Conservation (phyloP, 2,888 invertebrate genomes). For the Herminia tarsipennalis region DNA sequence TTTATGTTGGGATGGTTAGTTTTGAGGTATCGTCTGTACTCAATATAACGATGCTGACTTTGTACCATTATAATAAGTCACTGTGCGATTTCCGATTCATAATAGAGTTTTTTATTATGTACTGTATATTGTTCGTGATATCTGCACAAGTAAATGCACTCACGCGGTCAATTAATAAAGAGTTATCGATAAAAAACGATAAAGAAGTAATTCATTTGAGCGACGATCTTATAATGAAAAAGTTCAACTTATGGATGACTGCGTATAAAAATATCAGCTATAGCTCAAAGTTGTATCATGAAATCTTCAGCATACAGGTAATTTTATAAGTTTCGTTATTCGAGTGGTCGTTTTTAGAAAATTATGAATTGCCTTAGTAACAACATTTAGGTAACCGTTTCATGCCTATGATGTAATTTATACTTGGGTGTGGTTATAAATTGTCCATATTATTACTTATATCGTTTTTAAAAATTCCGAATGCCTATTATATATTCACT, state of each 20-base stretch:
- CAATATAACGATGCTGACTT: not conserved
- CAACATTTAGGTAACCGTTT: too few species aligned
- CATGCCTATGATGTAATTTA: too few species aligned
- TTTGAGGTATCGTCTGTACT: not conserved
- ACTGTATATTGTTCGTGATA: slow-evolving; percentile 38
- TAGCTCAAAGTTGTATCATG: slow-evolving; percentile 41
- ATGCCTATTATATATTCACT: too few species aligned
- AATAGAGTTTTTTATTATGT: slow-evolving; percentile 42
- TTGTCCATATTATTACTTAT: too few species aligned
- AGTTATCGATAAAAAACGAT: slow-evolving; percentile 1
- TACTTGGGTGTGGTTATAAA: too few species aligned
- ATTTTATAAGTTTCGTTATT: too few species aligned
- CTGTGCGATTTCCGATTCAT: slow-evolving; percentile 40
- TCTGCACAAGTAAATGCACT: slow-evolving; percentile 47
- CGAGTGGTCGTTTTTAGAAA: too few species aligned
- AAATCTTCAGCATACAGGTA: slow-evolving; percentile 50
- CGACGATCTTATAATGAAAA: slow-evolving; percentile 8
- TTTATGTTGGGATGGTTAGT: not conserved
- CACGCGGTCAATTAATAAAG: slow-evolving; percentile 31
- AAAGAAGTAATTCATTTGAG: not conserved
- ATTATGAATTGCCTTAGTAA: too few species aligned
- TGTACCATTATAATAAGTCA: slow-evolving; percentile 14
- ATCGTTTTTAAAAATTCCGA: too few species aligned
- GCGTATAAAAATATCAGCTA: slow-evolving; percentile 47
- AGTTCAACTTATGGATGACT: slow-evolving; percentile 46